Evolutionary conservation across 2,888 invertebrate genomes (phyloP), one percentile per base, ranked within the genome.

Genomic region (Bellardia pandia): DNA sequence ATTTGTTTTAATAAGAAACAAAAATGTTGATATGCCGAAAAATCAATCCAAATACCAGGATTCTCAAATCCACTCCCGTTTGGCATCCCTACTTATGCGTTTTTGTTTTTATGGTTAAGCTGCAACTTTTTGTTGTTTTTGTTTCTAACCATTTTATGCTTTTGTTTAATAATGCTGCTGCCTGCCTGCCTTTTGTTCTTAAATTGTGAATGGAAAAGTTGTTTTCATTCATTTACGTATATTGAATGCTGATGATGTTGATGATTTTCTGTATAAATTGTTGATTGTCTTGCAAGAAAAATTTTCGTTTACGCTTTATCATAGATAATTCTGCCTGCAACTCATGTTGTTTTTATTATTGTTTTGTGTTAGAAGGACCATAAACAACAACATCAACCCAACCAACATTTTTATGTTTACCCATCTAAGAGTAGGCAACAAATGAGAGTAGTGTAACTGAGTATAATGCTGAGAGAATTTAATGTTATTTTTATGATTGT

Each of bases 221-320:
- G 30, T 66, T 80, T 72, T 66, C 53, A 72, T 80, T 80, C 48
- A 53, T 62, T 80, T 53, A n/a, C n/a, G n/a, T n/a, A 79, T 16
- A 58, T 69, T 71, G 23, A 37, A 51, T 60, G 16, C n/a, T n/a
- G 16, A 53, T 7, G 33, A 51, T 60, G 16, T 7, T n/a, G 16
- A 53, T 7, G 33, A 69, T 40, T 33, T 72, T 72, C 11, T 53
- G 23, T 13, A 64, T 53, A 45, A 72, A 45, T 80, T 74, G 53
- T 64, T 80, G 33, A 42, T 37, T 80, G 64, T 62, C 33, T 64
- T 64, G 56, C 33, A 13, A 48, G 51, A 1, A 71, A 2, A 30
- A 30, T 58, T 58, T 13, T 30, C 11, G 5, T 13, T 58, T n/a
- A 3, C 48, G 23, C 11, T 40, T 53, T 3, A 45, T 23, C 23